Conservation (phyloP, 2,113 vertebrate species). For the Brachypodius melanocephalos region DNA sequence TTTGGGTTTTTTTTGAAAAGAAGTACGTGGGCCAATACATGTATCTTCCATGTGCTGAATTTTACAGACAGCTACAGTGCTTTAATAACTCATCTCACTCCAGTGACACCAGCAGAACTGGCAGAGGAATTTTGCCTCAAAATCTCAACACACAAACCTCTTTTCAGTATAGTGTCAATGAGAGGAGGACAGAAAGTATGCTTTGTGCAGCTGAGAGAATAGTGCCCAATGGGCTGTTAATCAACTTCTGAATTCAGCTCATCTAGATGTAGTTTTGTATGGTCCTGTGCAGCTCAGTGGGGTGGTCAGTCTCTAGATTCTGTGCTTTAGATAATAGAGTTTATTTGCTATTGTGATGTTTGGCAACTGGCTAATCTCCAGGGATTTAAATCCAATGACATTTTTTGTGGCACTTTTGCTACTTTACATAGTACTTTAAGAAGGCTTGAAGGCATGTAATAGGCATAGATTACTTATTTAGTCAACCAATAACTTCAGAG, state of each 20-base stretch:
- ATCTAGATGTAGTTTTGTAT: neutral
- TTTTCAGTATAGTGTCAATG: neutral
- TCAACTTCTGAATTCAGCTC: neutral
- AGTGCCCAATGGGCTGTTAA: neutral
- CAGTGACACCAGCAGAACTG: neutral
- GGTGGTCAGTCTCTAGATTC: neutral
- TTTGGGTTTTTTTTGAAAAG: neutral
- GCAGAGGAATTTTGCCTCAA: neutral
- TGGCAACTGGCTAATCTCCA: neutral
- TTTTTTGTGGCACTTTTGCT: neutral
- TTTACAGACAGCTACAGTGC: neutral
- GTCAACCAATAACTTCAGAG: neutral
- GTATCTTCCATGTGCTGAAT: neutral
- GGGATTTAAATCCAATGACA: neutral
- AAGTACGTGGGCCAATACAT: neutral
- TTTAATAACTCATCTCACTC: neutral
- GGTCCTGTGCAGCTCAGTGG: neutral
- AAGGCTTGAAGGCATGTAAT: neutral
- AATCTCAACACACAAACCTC: neutral
- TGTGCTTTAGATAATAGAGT: neutral
- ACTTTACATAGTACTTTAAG: neutral
- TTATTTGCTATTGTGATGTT: neutral
- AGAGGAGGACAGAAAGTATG: neutral
- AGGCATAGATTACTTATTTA: neutral
- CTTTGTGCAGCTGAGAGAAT: neutral